phyloP scores from a whole-genome alignment of 2,797 vertebrate species.

The Caiman crocodilus region DNA sequence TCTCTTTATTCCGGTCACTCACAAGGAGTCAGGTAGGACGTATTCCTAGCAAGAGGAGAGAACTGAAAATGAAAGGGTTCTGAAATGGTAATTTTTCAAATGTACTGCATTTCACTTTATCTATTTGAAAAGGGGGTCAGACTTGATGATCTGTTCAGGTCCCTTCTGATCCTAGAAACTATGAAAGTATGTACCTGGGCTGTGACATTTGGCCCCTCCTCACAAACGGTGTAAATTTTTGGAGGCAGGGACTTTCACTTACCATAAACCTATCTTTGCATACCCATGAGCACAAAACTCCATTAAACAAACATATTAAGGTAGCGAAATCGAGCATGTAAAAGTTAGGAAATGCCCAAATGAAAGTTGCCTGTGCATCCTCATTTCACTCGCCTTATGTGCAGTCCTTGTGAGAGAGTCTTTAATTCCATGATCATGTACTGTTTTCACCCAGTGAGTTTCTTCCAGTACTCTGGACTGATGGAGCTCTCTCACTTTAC shows the following conservation, averaged over 20 bases:
- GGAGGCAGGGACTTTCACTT: neutral
- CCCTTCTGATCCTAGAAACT: too few species aligned
- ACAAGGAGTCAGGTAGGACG: neutral
- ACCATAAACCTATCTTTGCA: rapidly evolving
- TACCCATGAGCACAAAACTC: neutral
- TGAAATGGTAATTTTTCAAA: neutral
- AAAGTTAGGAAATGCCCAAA: neutral
- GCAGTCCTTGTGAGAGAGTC: rapidly evolving
- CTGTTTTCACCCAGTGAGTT: neutral
- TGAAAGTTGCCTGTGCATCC: neutral
- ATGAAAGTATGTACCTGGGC: neutral
- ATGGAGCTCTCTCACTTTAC: rapidly evolving
- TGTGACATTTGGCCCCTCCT: neutral
- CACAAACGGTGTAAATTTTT: neutral
- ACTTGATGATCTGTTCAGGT: too few species aligned
- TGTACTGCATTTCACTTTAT: neutral
- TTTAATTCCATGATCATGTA: rapidly evolving
- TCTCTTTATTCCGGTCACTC: neutral
- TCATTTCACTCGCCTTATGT: neutral
- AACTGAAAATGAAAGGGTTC: neutral
- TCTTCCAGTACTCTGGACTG: rapidly evolving
- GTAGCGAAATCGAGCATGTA: neutral
- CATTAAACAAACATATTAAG: neutral
- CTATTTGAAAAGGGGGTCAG: neutral
- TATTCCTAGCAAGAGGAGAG: neutral